Percentiles rank a stretch among this genome's conserved stretches.
These are phyloP conservation scores for Phenacoccus solenopsis DNA, from an alignment of 1,140 invertebrate species.

Conservation along the genomic window DNA sequence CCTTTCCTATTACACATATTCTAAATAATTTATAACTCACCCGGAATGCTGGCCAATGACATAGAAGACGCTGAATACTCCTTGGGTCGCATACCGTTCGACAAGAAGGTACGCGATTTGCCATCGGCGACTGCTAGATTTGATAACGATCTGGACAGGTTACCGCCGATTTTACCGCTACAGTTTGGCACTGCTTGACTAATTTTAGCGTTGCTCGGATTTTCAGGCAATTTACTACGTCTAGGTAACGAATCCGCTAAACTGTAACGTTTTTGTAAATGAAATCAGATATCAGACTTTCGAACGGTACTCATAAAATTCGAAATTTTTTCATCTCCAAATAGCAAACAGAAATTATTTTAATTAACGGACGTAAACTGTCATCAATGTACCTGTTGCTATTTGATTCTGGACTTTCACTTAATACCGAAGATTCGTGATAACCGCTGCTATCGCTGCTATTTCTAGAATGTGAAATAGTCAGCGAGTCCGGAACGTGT, in stretches of 20 bases:
- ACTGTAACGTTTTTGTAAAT: too few species aligned
- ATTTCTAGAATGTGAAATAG: constrained; percentile 47
- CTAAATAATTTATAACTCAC: too few species aligned
- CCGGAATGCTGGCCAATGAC: constrained; percentile 19
- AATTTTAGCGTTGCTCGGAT: constrained; percentile 3
- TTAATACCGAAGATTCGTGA: constrained; percentile 56
- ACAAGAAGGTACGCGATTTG: constrained; percentile 18
- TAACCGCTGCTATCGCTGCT: constrained; percentile 64
- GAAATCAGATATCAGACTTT: too few species aligned
- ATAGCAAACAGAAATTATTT: too few species aligned
- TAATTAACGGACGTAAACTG: too few species aligned
- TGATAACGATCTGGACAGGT: constrained; percentile 29
- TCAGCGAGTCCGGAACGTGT: constrained; percentile 9
- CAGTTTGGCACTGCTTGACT: background rate
- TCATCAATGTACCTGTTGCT: constrained; percentile 26
- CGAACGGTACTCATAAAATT: too few species aligned
- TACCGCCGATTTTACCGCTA: constrained; percentile 19
- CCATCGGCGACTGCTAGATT: constrained; percentile 25
- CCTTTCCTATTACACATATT: too few species aligned
- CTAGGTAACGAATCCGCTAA: constrained; percentile 27
- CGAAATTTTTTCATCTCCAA: too few species aligned
- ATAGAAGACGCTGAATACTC: constrained; percentile 21
- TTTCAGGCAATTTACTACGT: constrained; percentile 25
- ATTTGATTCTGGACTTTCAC: constrained; percentile 36
- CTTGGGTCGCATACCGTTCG: constrained; percentile 20